A percentile compares a stretch with the other conserved stretches of the same genome.
These are phyloP conservation scores for Amphibalanus amphitrite DNA, from an alignment of 1,140 invertebrate species.

Conservation along the genomic window DNA sequence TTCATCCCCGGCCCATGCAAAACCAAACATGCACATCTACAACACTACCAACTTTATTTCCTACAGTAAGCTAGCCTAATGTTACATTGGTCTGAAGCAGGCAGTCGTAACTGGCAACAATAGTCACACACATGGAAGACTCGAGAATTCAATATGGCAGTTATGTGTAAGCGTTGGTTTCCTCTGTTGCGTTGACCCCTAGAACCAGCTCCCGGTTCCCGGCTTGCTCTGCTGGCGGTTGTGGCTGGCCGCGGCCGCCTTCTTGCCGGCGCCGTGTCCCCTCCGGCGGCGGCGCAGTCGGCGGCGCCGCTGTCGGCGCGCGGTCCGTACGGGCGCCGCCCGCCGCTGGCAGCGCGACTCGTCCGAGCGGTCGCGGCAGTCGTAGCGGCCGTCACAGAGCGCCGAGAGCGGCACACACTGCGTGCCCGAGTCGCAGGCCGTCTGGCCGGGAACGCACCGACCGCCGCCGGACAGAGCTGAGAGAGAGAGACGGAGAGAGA, in stretches of 20 bases:
- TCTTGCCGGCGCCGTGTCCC: background rate
- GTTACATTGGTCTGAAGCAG: background rate
- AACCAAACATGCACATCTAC: background rate
- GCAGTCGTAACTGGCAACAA: background rate
- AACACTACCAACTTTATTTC: background rate
- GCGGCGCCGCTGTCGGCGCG: too few relatives aligned
- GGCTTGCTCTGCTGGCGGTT: background rate
- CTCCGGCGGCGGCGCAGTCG: too few relatives aligned
- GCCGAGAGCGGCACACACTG: constrained; percentile 10
- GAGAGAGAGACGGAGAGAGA: too few relatives aligned
- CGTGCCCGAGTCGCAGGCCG: constrained; percentile 9
- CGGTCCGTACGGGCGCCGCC: too few relatives aligned
- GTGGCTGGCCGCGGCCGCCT: background rate
- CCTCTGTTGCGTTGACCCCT: too few relatives aligned
- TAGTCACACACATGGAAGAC: background rate
- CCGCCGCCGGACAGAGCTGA: too few relatives aligned
- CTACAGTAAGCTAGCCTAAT: background rate
- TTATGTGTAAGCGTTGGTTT: background rate
- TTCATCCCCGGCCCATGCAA: background rate
- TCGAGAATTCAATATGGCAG: background rate
- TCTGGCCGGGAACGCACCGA: constrained; percentile 8
- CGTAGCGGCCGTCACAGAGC: constrained; percentile 11
- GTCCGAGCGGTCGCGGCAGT: constrained; percentile 12
- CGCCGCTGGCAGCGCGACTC: constrained; percentile 15
- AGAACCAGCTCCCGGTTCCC: background rate